Conservation (phyloP, 2,113 vertebrate genomes). For the Lophotis ruficrista region DNA sequence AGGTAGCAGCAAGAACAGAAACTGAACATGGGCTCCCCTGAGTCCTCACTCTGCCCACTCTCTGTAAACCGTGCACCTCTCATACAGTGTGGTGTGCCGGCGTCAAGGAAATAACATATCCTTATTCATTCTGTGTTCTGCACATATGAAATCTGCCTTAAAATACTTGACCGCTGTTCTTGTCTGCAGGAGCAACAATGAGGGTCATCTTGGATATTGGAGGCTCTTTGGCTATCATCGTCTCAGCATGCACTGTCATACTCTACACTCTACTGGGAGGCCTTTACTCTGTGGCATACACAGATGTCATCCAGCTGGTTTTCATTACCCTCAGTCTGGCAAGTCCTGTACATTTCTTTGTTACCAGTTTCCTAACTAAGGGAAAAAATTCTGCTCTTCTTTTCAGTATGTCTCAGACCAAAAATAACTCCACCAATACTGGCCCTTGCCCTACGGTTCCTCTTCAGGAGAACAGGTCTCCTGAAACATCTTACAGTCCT, state of each 20-base stretch:
- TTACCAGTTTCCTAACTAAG: neutral
- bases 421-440: neutral
- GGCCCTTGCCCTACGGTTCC: neutral
- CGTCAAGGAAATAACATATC: neutral
- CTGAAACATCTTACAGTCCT: neutral
- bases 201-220: conserved; percentile 80
- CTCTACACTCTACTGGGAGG: conserved; percentile 85
- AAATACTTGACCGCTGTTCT: neutral
- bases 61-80: neutral
- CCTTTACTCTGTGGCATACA: conserved; percentile 87
- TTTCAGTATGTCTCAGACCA: neutral
- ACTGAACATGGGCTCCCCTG: neutral
- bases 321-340: conserved; percentile 83
- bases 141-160: neutral
- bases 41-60: neutral
- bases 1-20: neutral
- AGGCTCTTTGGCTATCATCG: conserved; percentile 75
- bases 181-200: conserved; percentile 80
- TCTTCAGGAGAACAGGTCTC: neutral
- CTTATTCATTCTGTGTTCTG: neutral
- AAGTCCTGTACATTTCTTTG: conserved; percentile 41
- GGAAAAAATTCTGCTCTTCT: neutral
- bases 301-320: conserved; percentile 83
- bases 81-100: neutral
- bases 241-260: conserved; percentile 80